Percentiles rank a stretch among this genome's conserved stretches.
Conservation (phyloP, 2,888 invertebrate genomes). For the Drosophila paramelanica region DNA sequence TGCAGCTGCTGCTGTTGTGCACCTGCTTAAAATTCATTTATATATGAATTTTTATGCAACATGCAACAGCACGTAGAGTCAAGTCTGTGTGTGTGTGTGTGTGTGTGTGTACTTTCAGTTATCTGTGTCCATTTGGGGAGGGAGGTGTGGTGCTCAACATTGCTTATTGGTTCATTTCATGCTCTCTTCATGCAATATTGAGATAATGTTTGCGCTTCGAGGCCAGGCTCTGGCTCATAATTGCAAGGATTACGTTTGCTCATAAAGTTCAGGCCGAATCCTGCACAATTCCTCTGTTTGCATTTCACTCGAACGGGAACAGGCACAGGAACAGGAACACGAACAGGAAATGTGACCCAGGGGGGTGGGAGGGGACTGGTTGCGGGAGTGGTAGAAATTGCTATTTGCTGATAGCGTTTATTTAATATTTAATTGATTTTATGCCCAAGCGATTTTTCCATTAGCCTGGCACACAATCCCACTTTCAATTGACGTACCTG, state of each 20-base stretch:
- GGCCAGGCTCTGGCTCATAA: slow-evolving; percentile 51
- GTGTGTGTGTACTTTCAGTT: slow-evolving; percentile 16
- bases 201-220: slow-evolving; percentile 67
- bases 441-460: slow-evolving; percentile 64
- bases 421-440: slow-evolving; percentile 79
- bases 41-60: slow-evolving; percentile 62
- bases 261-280: slow-evolving; percentile 54
- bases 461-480: slow-evolving; percentile 51
- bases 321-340: too few species aligned
- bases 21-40: slow-evolving; percentile 65
- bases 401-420: slow-evolving; percentile 74
- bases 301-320: slow-evolving; percentile 49
- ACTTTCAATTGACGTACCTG: slow-evolving; percentile 10
- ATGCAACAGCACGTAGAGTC: slow-evolving; percentile 65
- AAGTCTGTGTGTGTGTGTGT: slow-evolving; percentile 8
- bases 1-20: slow-evolving; percentile 35
- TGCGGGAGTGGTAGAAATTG: slow-evolving; percentile 41
- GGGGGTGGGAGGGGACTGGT: neutral
- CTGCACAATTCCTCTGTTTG: slow-evolving; percentile 53
- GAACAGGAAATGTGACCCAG: neutral
- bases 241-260: slow-evolving; percentile 70
- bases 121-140: slow-evolving; percentile 44
- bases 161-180: slow-evolving; percentile 66
- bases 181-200: slow-evolving; percentile 66
- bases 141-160: slow-evolving; percentile 11